Evolutionary conservation across 2,888 invertebrate genomes (phyloP), one percentile per base, ranked within the genome.

Genomic region (Nowickia ferox): DNA sequence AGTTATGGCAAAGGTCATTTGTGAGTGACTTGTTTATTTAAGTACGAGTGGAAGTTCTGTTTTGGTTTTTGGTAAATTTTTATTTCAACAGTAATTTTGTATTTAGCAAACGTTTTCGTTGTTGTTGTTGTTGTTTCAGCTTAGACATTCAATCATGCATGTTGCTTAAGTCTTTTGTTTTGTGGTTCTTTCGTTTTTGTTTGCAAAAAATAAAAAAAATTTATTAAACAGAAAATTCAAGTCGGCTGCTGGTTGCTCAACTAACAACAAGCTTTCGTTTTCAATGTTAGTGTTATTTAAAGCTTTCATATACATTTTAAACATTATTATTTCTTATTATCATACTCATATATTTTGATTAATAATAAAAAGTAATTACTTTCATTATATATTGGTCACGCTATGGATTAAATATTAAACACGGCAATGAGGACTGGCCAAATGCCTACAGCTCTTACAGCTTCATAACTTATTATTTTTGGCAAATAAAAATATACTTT

Each of bases 1-100:
- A 86, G 22, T 86, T 86, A 86, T 86, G 83, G 76, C 83, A 86
- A 86, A 86, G 86, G 86, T 86, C 83, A 86, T 71, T 79, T 61
- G 15, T 63, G 69, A 78, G 61, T 76, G 71, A 79, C 22, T 86
- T 83, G 82, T 76, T 82, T 83, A 66, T 85, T 78, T 68, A 44
- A 51, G 38, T 69, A 65, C 57, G 38, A 82, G 65, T 75, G 69
- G 82, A 86, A 76, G 79, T 79, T 79, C 82, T 82, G 66, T 86
- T 74, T 57, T 76, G 13, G 66, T 44, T 59, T 19, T 40, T 38
- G 11, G 1, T 17, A 40, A 42, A 15, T 59, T 15, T 42, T 77
- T 72, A 30, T 63, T 46, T 72, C 40, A 53, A 59, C 51, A 13
- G 59, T 42, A 75, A 55, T 69, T 48, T 48, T 65, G 46, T 9